Conservation (phyloP, 1,140 invertebrate species). For the Solen grandis region DNA sequence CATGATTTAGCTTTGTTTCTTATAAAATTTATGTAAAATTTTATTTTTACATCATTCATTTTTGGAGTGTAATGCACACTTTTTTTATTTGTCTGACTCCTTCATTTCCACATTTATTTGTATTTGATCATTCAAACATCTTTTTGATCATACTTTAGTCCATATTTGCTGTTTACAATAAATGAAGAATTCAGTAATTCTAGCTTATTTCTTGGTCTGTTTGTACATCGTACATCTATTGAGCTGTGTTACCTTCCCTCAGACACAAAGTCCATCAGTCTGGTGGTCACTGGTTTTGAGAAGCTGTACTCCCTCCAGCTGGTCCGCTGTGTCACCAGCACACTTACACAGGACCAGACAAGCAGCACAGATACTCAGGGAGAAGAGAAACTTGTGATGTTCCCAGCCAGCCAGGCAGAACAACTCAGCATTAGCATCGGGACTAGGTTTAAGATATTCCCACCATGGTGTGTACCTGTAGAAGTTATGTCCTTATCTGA, state of each 20-base stretch:
- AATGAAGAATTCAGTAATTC: too few species aligned
- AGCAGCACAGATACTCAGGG: neutral
- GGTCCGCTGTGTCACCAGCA: neutral
- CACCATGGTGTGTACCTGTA: constrained; percentile 40
- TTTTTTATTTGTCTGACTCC: neutral
- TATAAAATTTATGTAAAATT: neutral
- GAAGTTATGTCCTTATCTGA: too few species aligned
- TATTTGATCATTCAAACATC: neutral
- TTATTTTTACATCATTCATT: neutral
- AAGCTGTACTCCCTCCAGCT: constrained; percentile 35
- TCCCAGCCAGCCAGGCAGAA: constrained; percentile 28
- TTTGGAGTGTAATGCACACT: neutral
- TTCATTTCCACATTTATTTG: neutral
- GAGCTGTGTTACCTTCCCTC: too few species aligned
- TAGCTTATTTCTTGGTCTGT: too few species aligned
- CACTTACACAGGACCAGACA: neutral
- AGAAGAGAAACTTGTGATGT: constrained; percentile 24
- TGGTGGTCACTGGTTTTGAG: constrained; percentile 26
- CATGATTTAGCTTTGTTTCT: too few species aligned
- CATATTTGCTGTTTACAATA: too few species aligned
- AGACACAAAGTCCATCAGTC: constrained; percentile 19
- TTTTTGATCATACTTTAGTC: neutral
- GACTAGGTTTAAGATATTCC: constrained; percentile 40
- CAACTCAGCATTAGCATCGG: constrained; percentile 31
- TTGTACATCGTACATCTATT: too few species aligned